These are phyloP conservation scores for Apamea monoglypha DNA, from an alignment of 2,888 invertebrate genomes.

Conservation along the genomic window DNA sequence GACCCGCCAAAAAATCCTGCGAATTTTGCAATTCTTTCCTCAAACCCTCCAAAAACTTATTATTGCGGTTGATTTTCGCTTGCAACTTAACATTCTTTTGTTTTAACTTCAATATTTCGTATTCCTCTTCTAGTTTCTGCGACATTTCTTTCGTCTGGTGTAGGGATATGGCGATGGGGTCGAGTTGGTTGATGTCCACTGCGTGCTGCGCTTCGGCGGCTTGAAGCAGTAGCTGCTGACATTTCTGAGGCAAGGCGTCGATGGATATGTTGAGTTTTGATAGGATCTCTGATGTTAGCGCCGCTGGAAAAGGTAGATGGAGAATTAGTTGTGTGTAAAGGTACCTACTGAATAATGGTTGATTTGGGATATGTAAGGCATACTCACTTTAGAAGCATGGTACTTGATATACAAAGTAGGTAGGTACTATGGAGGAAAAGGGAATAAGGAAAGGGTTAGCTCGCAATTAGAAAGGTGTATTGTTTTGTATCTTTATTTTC, in stretches of 20 bases:
- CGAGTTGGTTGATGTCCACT: constrained; percentile 74
- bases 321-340: neutral
- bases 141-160: constrained; percentile 74
- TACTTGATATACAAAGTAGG: neutral
- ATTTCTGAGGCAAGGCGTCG: constrained; percentile 81
- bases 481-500: neutral
- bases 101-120: constrained; percentile 80
- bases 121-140: constrained; percentile 80
- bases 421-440: neutral
- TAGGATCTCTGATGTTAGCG: constrained; percentile 77
- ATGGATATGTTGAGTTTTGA: constrained; percentile 79
- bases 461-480: neutral
- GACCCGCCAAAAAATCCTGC: constrained; percentile 72
- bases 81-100: constrained; percentile 82
- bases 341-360: neutral
- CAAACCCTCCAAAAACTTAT: constrained; percentile 76
- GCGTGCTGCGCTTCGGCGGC: constrained; percentile 71
- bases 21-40: constrained; percentile 80
- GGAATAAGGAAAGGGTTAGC: neutral
- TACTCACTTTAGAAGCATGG: neutral
- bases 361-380: neutral
- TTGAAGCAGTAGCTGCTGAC: constrained; percentile 76
- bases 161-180: constrained; percentile 78
- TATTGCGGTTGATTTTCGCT: constrained; percentile 81
- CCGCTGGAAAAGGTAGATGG: constrained; percentile 70